phyloP scores from a whole-genome alignment of 2,113 vertebrate genomes.

The Stigmatopora nigra region DNA sequence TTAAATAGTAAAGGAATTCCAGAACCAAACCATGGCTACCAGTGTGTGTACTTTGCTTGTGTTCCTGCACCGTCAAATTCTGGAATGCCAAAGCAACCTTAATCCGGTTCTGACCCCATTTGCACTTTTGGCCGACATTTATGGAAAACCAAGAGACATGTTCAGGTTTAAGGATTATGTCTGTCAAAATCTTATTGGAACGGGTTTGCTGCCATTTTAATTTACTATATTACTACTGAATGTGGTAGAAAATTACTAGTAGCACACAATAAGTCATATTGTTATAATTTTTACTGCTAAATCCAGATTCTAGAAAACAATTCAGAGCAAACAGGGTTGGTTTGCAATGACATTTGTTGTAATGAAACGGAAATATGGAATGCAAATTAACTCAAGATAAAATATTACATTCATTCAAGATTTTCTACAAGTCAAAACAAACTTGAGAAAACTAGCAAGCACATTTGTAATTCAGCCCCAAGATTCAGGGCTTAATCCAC shows the following conservation, averaged over 20 bases:
- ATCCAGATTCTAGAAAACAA: background rate
- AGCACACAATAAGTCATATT: background rate
- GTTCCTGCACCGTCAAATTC: background rate
- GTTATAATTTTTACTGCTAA: background rate
- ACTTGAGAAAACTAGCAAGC: background rate
- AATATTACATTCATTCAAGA: background rate
- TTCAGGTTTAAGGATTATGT: background rate
- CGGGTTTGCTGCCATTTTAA: background rate
- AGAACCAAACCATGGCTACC: background rate
- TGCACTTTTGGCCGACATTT: background rate
- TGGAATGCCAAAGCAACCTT: background rate
- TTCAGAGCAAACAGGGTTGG: background rate
- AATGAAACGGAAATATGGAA: background rate
- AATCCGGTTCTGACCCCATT: background rate
- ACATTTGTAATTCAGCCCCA: background rate
- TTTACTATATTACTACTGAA: no score
- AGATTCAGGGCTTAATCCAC: slow-evolving; percentile 14
- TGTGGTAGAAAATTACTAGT: no score
- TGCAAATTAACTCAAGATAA: background rate
- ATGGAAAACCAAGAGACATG: background rate
- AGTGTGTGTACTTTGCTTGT: background rate
- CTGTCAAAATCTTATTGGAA: background rate
- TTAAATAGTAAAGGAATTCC: background rate
- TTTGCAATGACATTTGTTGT: background rate
- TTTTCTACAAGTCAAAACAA: background rate